Percentiles rank a stretch among this genome's conserved stretches.
These are phyloP conservation scores for Arnoldichthys spilopterus DNA, from an alignment of 2,797 vertebrate species.

Conservation along the genomic window DNA sequence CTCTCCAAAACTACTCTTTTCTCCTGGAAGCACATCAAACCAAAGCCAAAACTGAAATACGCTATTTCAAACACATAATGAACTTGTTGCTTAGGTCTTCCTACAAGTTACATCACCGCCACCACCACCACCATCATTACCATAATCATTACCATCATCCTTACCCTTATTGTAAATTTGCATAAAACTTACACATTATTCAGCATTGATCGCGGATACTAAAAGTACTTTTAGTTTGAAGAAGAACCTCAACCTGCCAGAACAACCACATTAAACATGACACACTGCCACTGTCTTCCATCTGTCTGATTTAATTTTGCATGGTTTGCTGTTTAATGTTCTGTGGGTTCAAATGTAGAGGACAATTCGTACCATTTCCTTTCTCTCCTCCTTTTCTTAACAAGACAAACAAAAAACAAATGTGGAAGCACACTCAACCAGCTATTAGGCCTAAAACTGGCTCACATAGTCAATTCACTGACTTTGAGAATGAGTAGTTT, in stretches of 20 bases:
- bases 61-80: background rate
- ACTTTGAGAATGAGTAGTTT: background rate
- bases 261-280: conserved; percentile 48
- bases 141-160: conserved; percentile 1
- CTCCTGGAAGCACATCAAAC: conserved; percentile 77
- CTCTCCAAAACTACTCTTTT: conserved; percentile 84
- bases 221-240: background rate
- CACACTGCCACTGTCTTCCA: conserved; percentile 27
- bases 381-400: conserved; percentile 18
- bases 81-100: background rate
- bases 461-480: background rate
- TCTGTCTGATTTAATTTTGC: conserved; percentile 39
- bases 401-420: conserved; percentile 23
- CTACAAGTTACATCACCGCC: conserved; percentile 1
- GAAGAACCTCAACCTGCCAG: conserved; percentile 13
- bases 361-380: background rate
- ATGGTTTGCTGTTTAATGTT: conserved; percentile 23
- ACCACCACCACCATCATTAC: background rate
- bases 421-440: conserved; percentile 33
- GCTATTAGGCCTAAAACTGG: conserved; percentile 28
- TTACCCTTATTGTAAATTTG: background rate
- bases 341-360: conserved; percentile 17
- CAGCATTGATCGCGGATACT: conserved; percentile 12
- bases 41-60: background rate
- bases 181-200: conserved; percentile 5